phyloP scores from a whole-genome alignment of 53 echinoderm and acorn worm genomes.

The Holothuria leucospilota region DNA sequence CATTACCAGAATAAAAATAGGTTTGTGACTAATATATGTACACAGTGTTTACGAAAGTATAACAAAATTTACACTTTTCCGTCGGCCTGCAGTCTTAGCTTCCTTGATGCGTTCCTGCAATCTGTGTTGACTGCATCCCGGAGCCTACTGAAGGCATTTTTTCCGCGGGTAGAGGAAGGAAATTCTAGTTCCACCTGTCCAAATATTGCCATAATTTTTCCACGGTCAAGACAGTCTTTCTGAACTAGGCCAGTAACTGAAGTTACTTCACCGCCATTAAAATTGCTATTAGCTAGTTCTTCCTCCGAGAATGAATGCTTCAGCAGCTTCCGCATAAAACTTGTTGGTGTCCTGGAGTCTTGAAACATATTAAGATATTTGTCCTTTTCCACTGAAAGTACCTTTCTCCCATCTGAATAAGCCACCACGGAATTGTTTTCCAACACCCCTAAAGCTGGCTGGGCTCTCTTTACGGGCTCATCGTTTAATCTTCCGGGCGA shows the following conservation, averaged over 20 bases:
- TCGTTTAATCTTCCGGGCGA: too few relatives aligned
- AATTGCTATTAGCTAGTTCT: conserved; percentile 1
- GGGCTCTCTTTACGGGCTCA: neutral
- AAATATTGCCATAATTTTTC: conserved; percentile 1
- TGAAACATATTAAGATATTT: neutral
- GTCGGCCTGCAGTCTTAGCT: neutral
- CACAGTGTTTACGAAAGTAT: too few relatives aligned
- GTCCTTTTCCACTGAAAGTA: neutral
- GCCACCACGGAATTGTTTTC: conserved; percentile 1
- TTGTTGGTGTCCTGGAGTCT: conserved; percentile 3
- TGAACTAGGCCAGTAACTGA: neutral
- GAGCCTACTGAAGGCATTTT: conserved; percentile 1
- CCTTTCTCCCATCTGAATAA: conserved; percentile 13
- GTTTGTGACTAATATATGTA: too few relatives aligned
- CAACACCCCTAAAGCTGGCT: neutral
- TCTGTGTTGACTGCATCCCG: conserved; percentile 19
- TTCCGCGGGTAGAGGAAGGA: conserved; percentile 7
- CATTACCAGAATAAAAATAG: too few relatives aligned
- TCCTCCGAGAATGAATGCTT: conserved; percentile 11
- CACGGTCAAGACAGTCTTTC: neutral
- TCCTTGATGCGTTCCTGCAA: conserved; percentile 19
- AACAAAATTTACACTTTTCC: too few relatives aligned
- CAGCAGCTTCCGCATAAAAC: conserved; percentile 18
- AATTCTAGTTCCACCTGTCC: conserved; percentile 11
- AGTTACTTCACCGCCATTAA: conserved; percentile 13